A percentile compares a stretch with the other conserved stretches of the same genome.
These are phyloP conservation scores for Craseonycteris thonglongyai DNA, from an alignment of 2,113 vertebrate species.

Conservation along the genomic window DNA sequence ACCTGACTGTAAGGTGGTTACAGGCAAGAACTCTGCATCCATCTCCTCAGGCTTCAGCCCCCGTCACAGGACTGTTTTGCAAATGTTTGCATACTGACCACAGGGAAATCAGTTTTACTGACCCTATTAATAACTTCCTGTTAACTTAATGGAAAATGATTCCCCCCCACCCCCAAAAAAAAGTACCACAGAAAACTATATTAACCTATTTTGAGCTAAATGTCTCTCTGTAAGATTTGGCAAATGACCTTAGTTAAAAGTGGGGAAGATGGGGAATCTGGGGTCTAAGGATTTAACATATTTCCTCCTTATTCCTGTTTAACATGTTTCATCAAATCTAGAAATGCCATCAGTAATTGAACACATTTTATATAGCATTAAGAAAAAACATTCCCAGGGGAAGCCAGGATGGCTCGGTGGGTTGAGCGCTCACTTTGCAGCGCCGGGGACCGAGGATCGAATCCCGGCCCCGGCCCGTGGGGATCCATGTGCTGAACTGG, in stretches of 20 bases:
- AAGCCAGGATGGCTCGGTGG: no score
- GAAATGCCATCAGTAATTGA: neutral
- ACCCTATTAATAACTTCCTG: neutral
- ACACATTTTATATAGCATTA: neutral
- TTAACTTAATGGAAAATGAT: neutral
- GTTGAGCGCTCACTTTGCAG: no score
- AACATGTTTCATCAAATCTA: neutral
- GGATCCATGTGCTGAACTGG: no score
- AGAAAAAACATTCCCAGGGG: no score
- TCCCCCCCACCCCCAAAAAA: neutral
- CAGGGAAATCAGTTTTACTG: neutral
- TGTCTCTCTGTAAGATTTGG: neutral
- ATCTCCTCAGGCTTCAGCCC: neutral
- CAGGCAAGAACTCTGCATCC: neutral
- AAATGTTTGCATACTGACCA: neutral
- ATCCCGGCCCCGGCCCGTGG: no score
- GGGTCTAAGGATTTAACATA: neutral
- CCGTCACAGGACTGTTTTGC: neutral
- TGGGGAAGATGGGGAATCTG: neutral
- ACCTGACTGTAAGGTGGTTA: neutral
- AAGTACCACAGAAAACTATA: neutral
- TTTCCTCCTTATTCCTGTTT: neutral
- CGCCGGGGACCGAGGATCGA: no score
- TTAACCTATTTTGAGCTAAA: neutral
- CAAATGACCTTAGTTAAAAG: neutral